Base-by-base conservation (phyloP, 2,797 vertebrate species). In the Channa striata region DNA sequence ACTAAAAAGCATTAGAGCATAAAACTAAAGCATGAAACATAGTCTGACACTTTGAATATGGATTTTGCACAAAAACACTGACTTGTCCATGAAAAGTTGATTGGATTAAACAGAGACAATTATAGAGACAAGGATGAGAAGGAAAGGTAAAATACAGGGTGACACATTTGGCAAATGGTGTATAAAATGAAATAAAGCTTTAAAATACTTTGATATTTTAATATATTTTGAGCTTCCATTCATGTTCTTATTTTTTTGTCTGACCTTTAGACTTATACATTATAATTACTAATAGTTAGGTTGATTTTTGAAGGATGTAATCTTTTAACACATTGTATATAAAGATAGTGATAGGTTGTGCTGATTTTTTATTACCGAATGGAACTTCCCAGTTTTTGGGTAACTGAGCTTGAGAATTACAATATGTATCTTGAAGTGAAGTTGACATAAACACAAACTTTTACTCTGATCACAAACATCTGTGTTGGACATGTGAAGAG, bases 11-110 rank as follows among this genome's bases (percentile, higher is more conserved):
- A 52, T 63, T 19, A 37, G 58, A 83, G 74, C 60, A 21, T 73
- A 74, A 75, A 78, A 77, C 74, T 72, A 74, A 72, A 80, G 78
- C 81, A 54, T 85, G 82, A 83, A 83, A 86, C 62, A 16, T 8
- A 68, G 49, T 66, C 77, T 77, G 86, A 84, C 86, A 81, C 63
- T 61, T 9, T 69, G 67, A 84, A 66, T 70, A 19, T 72, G 46
- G 56, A 52, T 80, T 53, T 37, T 37, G 52, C 64, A 68, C 69
- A 67, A 66, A 80, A 70, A 74, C 34, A 25, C 63, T 54, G 79
- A 82, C 59, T 69, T 25, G 53, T 52, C 57, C 59, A 44, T 66
- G 72, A 71, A 69, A 72, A 62, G 54, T 13, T 50, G 64, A 80
- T 75, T 63, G 78, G 82, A 77, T 90, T 83, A 82, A 51, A 30